Percentiles rank a stretch among this genome's conserved stretches.
Conservation (phyloP, 2,888 invertebrate species). For the Cerastoderma edule region DNA sequence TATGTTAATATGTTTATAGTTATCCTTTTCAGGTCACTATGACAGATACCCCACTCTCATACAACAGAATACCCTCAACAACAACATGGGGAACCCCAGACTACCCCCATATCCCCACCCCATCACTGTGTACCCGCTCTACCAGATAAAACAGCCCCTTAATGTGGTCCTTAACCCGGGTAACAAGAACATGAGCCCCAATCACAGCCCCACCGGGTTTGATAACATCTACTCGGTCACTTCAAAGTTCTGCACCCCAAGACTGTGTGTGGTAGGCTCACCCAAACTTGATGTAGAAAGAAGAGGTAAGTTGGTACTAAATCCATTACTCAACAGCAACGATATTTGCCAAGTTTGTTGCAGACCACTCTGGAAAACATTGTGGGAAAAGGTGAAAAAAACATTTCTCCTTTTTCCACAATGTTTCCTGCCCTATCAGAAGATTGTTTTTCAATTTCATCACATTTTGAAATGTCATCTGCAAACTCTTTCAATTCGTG, state of each 20-base stretch:
- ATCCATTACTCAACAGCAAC: too few species aligned
- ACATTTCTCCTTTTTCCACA: too few species aligned
- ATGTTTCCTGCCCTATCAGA: too few species aligned
- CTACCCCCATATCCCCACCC: constrained; percentile 96
- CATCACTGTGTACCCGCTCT: constrained; percentile 90
- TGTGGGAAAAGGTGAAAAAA: too few species aligned
- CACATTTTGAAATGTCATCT: too few species aligned
- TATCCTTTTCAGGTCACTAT: constrained; percentile 66
- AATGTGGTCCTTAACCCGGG: constrained; percentile 70
- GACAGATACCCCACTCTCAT: constrained; percentile 77
- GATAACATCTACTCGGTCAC: constrained; percentile 90
- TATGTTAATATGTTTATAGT: too few species aligned
- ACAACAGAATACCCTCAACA: constrained; percentile 79
- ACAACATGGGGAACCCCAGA: constrained; percentile 89
- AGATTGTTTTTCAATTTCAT: too few species aligned
- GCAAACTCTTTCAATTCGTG: too few species aligned
- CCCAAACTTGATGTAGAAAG: constrained; percentile 77
- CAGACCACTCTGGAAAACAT: too few species aligned
- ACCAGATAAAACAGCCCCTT: constrained; percentile 89
- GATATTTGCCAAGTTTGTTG: too few species aligned
- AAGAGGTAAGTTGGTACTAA: constrained; percentile 71
- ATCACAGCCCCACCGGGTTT: constrained; percentile 85
- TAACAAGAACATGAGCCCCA: constrained; percentile 67
- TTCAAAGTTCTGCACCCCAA: constrained; percentile 90
- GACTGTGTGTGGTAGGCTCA: constrained; percentile 88